phyloP scores from a whole-genome alignment of 2,797 vertebrate genomes.

The Carduelis carduelis region DNA sequence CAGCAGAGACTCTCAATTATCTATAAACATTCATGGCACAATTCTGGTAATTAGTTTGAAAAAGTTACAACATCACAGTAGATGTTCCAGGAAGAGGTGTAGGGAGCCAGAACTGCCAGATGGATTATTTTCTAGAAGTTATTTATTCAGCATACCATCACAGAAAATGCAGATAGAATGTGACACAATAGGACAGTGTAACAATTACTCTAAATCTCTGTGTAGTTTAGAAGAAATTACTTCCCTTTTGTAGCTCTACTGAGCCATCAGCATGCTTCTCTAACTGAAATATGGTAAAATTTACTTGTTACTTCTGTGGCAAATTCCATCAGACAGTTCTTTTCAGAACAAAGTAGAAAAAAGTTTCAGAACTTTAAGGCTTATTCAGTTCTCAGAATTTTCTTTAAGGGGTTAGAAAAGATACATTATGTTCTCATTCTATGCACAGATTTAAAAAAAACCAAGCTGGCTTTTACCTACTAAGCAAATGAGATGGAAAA shows the following conservation, averaged over 20 bases:
- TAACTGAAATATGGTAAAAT: neutral
- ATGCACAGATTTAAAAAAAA: neutral
- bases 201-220: constrained; percentile 12
- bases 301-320: neutral
- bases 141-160: neutral
- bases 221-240: neutral
- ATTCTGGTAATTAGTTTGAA: neutral
- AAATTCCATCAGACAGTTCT: neutral
- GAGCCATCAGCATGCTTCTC: neutral
- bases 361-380: neutral
- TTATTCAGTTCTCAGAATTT: neutral
- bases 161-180: neutral
- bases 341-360: neutral
- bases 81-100: neutral
- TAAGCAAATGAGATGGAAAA: neutral
- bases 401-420: neutral
- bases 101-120: neutral
- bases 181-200: neutral
- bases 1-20: neutral
- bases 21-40: neutral
- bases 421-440: neutral
- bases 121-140: constrained; percentile 23
- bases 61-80: neutral
- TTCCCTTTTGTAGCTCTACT: neutral
- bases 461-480: neutral